Evolutionary conservation across 1,140 invertebrate genomes (phyloP), one percentile per base, ranked within the genome.

Genomic region (Drosophila yakuba): DNA sequence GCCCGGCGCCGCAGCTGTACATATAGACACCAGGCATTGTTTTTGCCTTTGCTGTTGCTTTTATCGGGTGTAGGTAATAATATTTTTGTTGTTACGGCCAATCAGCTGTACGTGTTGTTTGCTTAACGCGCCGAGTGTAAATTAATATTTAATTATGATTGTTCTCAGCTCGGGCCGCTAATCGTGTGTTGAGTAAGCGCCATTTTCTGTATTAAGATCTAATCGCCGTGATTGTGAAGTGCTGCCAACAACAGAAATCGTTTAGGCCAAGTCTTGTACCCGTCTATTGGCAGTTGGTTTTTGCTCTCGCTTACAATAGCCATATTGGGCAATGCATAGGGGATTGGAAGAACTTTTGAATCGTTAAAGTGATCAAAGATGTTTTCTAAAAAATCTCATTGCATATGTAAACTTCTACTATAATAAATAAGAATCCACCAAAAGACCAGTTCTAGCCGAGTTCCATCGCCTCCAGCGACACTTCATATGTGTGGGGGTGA

Each of bases 81-180:
- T 47, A 41, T 39, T 60, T 20, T 32, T 63, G 63, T 47, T 64
- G 28, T 59, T 82, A 52, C 62, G 64, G 60, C 58, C 64, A 39
- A 45, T 66, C 52, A 60, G 54, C 55, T 72, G 72, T 60, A 86
- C 82, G 82, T 86, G 82, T 69, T 88, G 83, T 88, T 88, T 88
- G 83, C 74, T 88, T 89, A 89, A 83, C 84, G 79, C 80, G 67
- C 51, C 75, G 75, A 74, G 83, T 88, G 83, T 88, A 89, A 88
- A 88, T 88, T 88, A 88, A 77, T 88, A 89, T 88, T 88, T 88
- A 88, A 88, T 88, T 89, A 88, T 89, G 72, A 67, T 68, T 73
- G 63, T 88, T 86, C 61, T 64, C 69, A 59, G 71, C 38, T 35
- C 57, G 54, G 38, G 62, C 23, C 35, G 66, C 68, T 25, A 57